Percentiles rank a stretch among this genome's conserved stretches.
Evolutionary conservation across 2,113 vertebrate genomes (phyloP).

Genomic region (Anarhynchus alexandrinus): DNA sequence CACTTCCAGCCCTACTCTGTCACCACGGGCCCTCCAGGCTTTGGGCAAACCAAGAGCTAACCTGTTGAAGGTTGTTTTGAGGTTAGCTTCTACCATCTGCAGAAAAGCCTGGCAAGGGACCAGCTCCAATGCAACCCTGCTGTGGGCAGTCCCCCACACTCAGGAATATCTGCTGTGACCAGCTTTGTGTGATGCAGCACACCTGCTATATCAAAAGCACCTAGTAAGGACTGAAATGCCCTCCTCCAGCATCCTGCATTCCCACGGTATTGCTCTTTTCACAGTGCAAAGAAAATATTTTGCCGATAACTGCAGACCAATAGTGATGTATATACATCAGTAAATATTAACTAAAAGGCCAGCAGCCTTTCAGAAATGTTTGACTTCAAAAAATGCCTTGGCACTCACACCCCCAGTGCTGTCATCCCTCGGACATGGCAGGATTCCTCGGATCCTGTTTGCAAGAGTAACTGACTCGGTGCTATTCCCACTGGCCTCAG

Average conservation of each 20-base stretch:
- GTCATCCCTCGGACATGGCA: not conserved
- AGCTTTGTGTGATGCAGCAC: not conserved
- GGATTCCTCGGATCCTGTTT: not conserved
- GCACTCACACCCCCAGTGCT: not conserved
- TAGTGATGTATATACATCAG: not conserved
- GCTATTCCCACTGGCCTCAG: not conserved
- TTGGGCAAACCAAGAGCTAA: not conserved
- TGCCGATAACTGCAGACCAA: not conserved
- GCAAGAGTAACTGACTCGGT: not conserved
- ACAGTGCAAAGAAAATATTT: not conserved
- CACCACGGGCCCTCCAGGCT: not conserved
- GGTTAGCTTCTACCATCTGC: not conserved
- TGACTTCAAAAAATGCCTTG: slow-evolving; percentile 27
- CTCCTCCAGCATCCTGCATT: not conserved
- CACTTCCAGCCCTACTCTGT: not conserved
- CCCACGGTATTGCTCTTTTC: not conserved
- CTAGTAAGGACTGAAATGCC: not conserved
- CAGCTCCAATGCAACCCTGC: not conserved
- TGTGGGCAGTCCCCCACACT: not conserved
- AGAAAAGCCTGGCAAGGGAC: not conserved
- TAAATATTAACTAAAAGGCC: slow-evolving; percentile 25
- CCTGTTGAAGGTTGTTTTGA: not conserved
- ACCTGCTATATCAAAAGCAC: not conserved
- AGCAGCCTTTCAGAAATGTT: slow-evolving; percentile 6
- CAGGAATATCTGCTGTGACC: not conserved